Base-by-base conservation (phyloP, 2,888 invertebrate species). In the Rhimphoctona megacephalus region DNA sequence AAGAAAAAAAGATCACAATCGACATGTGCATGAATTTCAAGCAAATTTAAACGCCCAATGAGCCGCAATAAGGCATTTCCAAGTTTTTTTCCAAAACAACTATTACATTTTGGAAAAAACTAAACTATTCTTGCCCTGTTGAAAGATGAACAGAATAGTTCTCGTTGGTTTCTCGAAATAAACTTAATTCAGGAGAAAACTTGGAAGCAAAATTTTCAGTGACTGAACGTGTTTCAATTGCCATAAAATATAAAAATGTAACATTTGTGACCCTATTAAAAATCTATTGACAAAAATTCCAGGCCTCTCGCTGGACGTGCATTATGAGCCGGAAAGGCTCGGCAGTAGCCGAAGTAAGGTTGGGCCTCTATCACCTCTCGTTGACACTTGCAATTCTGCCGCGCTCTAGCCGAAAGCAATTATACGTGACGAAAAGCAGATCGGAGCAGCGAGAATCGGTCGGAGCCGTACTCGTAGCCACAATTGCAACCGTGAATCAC, bases 291-390 rank as follows among this genome's bases (percentile, higher is more conserved):
- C 33, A n/a, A 81, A 80, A 79, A 78, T 94, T 94, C 67, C 92
- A 96, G 96, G 96, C 93, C 95, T 96, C 90, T 96, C 97, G 84
- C 95, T 97, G 91, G 97, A 98, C 94, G 96, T 97, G 91, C 97
- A 97, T 93, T 97, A 97, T 94, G 98, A 98, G 94, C 96, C 97
- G 93, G 97, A 98, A 95, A 96, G 96, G 90, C 90, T 93, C 83
- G 92, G 92, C 87, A 91, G 93, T 76, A 97, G 97, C 83, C 96
- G 97, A 92, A 97, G 97, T 92, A 97, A 97, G 91, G 96, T 97
- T 72, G 97, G 97, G 90, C 96, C 97, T 43, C 95, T 97, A 94
- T 97, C 97, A 90, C 97, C 97, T 86, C 95, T 97, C 91, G 97
- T 97, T 95, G 97, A 97, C 94, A 96, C 92, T 90, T 93, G 96